Conservation (phyloP, 2,888 invertebrate species). For the Heliconius sara region DNA sequence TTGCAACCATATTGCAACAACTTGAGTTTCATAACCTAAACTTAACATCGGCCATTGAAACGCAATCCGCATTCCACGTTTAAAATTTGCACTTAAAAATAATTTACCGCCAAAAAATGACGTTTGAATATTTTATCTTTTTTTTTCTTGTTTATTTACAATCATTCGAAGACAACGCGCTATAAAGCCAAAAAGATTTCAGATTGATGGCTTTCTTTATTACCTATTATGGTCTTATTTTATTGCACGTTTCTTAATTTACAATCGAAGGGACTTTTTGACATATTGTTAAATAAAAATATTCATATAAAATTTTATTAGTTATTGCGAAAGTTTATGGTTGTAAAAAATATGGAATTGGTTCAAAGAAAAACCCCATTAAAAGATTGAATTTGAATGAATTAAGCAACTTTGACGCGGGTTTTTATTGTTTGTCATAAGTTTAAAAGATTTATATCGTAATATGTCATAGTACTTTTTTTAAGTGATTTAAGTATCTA, state of each 20-base stretch:
- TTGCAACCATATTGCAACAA: conserved; percentile 16
- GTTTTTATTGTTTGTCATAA: conserved; percentile 11
- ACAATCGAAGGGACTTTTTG: conserved; percentile 55
- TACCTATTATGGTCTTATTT: conserved; percentile 58
- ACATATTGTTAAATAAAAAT: conserved; percentile 52
- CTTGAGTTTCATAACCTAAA: conserved; percentile 34
- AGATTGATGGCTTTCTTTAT: conserved; percentile 74
- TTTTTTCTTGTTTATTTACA: conserved; percentile 54
- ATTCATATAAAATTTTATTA: conserved; percentile 49
- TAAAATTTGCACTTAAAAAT: conserved; percentile 33
- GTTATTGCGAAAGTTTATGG: conserved; percentile 47
- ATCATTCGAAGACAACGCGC: conserved; percentile 56
- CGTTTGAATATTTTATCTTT: conserved; percentile 7
- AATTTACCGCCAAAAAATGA: conserved; percentile 38
- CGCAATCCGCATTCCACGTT: conserved; percentile 41
- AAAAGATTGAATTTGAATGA: conserved; percentile 23
- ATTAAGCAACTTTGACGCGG: conserved; percentile 12
- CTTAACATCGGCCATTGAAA: conserved; percentile 30
- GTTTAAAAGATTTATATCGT: conserved; percentile 2
- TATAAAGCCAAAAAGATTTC: conserved; percentile 66
- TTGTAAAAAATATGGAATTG: conserved; percentile 35
- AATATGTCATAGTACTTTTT: too few species aligned
- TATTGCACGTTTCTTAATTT: conserved; percentile 65
- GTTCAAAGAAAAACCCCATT: conserved; percentile 9
- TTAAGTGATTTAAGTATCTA: too few species aligned